A percentile compares a stretch with the other conserved stretches of the same genome.
These are phyloP conservation scores for Drosophila lacertosa DNA, from an alignment of 1,140 invertebrate species.

Conservation along the genomic window DNA sequence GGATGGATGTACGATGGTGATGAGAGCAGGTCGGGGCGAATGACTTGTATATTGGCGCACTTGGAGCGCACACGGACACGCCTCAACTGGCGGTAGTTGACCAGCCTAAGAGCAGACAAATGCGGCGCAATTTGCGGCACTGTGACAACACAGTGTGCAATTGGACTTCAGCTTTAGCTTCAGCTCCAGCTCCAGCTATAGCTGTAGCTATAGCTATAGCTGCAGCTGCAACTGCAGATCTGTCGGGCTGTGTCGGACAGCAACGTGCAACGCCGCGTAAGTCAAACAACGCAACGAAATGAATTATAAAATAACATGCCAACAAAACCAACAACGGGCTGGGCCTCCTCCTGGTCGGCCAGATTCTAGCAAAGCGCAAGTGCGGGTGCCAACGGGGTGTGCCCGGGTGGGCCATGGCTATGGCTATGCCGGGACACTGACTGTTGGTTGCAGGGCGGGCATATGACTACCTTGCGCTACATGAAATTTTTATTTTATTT, in stretches of 20 bases:
- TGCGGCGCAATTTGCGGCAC: conserved; percentile 75
- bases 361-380: neutral
- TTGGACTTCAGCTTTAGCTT: conserved; percentile 11
- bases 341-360: conserved; percentile 2
- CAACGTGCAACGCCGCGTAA: conserved; percentile 59
- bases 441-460: conserved; percentile 6
- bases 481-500: conserved; percentile 83
- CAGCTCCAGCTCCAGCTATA: conserved; percentile 3
- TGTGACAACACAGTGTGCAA: conserved; percentile 60
- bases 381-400: conserved; percentile 10
- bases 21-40: conserved; percentile 53
- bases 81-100: conserved; percentile 18
- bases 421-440: conserved; percentile 1
- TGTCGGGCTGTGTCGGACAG: conserved; percentile 6
- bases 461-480: conserved; percentile 47
- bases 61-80: conserved; percentile 16
- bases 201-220: neutral
- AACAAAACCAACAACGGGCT: conserved; percentile 60
- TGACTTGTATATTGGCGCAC: conserved; percentile 74
- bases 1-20: neutral
- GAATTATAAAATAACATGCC: conserved; percentile 83
- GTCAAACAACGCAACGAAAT: conserved; percentile 81
- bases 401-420: neutral
- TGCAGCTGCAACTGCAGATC: conserved; percentile 6
- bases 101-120: conserved; percentile 66